Evolutionary conservation across 2,888 invertebrate genomes (phyloP).

Genomic region (Endomychus coccineus): DNA sequence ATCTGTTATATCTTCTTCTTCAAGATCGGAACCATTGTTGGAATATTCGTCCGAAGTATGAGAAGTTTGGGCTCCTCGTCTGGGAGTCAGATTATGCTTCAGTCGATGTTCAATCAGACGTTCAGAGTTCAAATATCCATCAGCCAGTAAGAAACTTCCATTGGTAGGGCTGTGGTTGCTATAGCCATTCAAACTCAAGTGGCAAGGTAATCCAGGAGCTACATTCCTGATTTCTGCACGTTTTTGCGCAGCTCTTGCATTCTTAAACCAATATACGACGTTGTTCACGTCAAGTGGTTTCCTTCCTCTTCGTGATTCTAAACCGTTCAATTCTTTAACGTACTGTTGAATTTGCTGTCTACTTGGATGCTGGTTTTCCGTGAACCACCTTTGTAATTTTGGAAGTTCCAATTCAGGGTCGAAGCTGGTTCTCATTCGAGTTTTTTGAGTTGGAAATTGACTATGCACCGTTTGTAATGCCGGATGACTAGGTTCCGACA

Average conservation of each 20-base stretch:
- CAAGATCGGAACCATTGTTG: conserved; percentile 59
- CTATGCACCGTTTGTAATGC: conserved; percentile 69
- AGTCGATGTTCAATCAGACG: conserved; percentile 49
- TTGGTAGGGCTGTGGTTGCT: conserved; percentile 59
- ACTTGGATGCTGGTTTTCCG: conserved; percentile 94
- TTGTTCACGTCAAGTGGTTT: conserved; percentile 94
- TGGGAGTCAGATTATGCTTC: conserved; percentile 55
- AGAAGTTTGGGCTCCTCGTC: conserved; percentile 50
- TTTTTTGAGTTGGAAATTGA: conserved; percentile 77
- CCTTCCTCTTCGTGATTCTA: conserved; percentile 86
- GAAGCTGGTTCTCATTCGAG: conserved; percentile 93
- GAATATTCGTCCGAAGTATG: conserved; percentile 63
- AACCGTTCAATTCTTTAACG: conserved; percentile 84
- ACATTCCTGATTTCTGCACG: conserved; percentile 73
- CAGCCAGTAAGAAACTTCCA: conserved; percentile 53
- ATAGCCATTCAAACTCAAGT: conserved; percentile 56
- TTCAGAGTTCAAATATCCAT: conserved; percentile 50
- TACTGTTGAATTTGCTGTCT: conserved; percentile 95
- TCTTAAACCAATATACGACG: conserved; percentile 97
- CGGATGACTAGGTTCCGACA: conserved; percentile 59
- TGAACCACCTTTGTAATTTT: conserved; percentile 93
- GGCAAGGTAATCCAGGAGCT: conserved; percentile 51
- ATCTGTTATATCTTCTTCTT: conserved; percentile 55
- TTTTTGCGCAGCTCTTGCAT: conserved; percentile 92
- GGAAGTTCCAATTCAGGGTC: conserved; percentile 95